Evolutionary conservation across 2,797 vertebrate genomes (phyloP), one percentile per base, ranked within the genome.

Genomic region (Cyclopterus lumpus): DNA sequence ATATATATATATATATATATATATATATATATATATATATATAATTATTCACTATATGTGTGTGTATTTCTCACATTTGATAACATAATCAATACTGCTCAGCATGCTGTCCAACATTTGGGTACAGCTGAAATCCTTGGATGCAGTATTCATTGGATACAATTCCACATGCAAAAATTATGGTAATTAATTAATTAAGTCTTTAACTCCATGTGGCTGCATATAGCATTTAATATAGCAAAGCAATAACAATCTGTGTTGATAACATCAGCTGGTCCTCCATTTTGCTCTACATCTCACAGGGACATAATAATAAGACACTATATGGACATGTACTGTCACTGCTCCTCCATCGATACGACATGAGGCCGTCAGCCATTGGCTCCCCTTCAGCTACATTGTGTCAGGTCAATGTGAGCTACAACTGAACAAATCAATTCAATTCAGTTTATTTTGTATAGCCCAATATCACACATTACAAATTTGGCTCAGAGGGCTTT

Each of bases 401-500:
- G 42, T 53, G 40, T 86, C 67, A 72, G 60, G 61, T 81, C 64
- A 79, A 58, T 46, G 62, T 68, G 62, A 82, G 46, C 53, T 54
- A 49, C 5, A 1, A 54, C 62, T 66, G 44, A 22, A n/a, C n/a
- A n/a, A n/a, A n/a, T n/a, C n/a, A n/a, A n/a, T n/a, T n/a, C n/a
- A n/a, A n/a, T n/a, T n/a, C n/a, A n/a, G n/a, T n/a, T n/a, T n/a
- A n/a, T n/a, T n/a, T n/a, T n/a, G n/a, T n/a, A n/a, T n/a, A n/a
- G n/a, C n/a, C n/a, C n/a, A n/a, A n/a, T n/a, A n/a, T n/a, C n/a
- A n/a, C n/a, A n/a, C n/a, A n/a, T n/a, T n/a, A n/a, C n/a, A n/a
- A n/a, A n/a, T n/a, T n/a, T n/a, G n/a, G n/a, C n/a, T n/a, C n/a
- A n/a, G n/a, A n/a, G n/a, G n/a, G n/a, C n/a, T n/a, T n/a, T n/a